Conservation (phyloP, 2,113 vertebrate genomes). For the Muntiacus reevesi region DNA sequence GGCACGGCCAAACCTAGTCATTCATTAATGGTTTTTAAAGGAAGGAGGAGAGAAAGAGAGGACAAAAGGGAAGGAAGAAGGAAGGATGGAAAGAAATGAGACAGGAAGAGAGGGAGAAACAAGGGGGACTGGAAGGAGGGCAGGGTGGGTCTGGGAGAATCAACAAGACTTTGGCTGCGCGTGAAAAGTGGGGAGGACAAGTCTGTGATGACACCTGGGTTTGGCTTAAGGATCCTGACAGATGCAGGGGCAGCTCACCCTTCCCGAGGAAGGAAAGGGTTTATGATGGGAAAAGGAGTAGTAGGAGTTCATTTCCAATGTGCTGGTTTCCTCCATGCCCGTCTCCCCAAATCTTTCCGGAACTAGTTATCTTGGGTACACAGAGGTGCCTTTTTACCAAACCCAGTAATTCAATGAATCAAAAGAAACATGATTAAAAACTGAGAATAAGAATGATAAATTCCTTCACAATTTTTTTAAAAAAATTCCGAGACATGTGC, state of each 20-base stretch:
- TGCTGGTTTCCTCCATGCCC: not conserved
- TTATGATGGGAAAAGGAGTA: too few species aligned
- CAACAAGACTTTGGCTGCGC: not conserved
- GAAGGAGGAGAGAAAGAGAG: not conserved
- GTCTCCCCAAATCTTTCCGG: not conserved
- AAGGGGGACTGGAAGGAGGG: accelerated
- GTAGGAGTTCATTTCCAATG: not conserved
- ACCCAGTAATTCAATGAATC: not conserved
- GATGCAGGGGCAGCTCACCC: not conserved
- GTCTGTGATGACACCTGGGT: accelerated
- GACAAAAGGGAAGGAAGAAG: not conserved
- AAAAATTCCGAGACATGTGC: not conserved
- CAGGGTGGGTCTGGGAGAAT: not conserved
- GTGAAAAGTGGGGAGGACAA: not conserved
- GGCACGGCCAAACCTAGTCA: not conserved
- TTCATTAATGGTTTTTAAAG: not conserved
- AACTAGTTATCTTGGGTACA: not conserved
- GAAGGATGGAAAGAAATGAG: not conserved
- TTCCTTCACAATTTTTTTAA: not conserved
- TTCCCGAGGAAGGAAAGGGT: not conserved
- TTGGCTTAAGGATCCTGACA: too few species aligned
- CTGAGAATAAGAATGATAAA: not conserved
- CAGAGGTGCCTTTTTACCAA: not conserved
- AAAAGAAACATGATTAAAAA: not conserved
- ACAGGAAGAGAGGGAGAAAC: not conserved